Conservation (phyloP, 2,113 vertebrate species). For the Chionis minor region DNA sequence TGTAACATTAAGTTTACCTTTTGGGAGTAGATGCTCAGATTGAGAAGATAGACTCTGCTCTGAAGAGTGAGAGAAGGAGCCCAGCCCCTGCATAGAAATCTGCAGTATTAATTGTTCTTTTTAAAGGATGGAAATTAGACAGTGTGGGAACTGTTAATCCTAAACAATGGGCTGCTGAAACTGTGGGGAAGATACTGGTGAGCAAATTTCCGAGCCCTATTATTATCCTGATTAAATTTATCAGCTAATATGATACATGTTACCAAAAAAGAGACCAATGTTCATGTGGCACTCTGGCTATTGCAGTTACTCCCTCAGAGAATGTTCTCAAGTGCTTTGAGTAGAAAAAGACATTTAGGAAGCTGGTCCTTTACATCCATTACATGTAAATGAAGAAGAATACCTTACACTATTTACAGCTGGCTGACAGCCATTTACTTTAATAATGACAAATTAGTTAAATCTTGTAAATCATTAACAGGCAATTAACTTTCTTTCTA, state of each 20-base stretch:
- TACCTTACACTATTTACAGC: constrained; percentile 1
- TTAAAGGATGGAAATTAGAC: neutral
- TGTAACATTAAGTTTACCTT: neutral
- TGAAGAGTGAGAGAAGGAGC: neutral
- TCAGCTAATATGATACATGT: neutral
- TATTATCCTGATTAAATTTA: neutral
- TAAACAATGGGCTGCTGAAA: neutral
- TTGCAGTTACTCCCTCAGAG: neutral
- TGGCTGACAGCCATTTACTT: constrained; percentile 36
- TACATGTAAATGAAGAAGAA: constrained; percentile 21
- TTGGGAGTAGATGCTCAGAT: neutral
- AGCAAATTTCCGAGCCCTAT: neutral
- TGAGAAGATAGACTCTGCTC: neutral
- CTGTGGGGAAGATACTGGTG: neutral
- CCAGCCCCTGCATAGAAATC: neutral
- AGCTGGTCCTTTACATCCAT: neutral
- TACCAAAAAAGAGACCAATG: neutral
- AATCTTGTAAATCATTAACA: constrained; percentile 63
- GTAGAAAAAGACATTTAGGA: constrained; percentile 17
- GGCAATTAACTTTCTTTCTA: constrained; percentile 39
- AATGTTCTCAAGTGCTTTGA: neutral
- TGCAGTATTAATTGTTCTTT: neutral
- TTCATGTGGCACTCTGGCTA: neutral
- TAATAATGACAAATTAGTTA: constrained; percentile 59
- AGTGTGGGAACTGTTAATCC: neutral